phyloP scores from a whole-genome alignment of 2,888 invertebrate genomes.

The Caenorhabditis sp. region DNA sequence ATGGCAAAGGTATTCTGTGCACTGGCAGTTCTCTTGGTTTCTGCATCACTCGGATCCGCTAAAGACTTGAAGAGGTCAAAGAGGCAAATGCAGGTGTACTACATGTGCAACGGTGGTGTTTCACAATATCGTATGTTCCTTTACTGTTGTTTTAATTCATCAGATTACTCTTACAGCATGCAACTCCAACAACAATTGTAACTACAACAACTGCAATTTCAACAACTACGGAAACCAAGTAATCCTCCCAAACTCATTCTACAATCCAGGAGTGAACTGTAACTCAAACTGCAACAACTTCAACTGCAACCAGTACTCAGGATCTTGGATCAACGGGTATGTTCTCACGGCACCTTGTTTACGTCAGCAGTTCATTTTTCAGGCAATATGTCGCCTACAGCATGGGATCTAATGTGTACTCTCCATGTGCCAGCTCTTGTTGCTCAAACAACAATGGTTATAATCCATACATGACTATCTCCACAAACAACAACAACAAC shows the following conservation, averaged over 20 bases:
- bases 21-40: conserved; percentile 16
- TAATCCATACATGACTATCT: conserved; percentile 51
- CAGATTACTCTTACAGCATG: conserved; percentile 15
- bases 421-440: conserved; percentile 73
- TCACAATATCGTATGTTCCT: conserved; percentile 69
- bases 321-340: conserved; percentile 70
- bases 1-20: conserved; percentile 49
- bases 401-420: conserved; percentile 68
- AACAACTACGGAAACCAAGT: conserved; percentile 55
- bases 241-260: conserved; percentile 69
- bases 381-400: conserved; percentile 74
- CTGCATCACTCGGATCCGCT: conserved; percentile 31
- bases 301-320: conserved; percentile 73
- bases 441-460: conserved; percentile 64
- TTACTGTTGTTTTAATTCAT: not conserved
- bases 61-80: conserved; percentile 71
- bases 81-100: conserved; percentile 69
- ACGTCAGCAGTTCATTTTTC: conserved; percentile 14
- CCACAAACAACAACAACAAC: conserved; percentile 16
- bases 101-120: conserved; percentile 72
- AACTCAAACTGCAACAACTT: conserved; percentile 71
- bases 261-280: conserved; percentile 70
- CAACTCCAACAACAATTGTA: conserved; percentile 43
- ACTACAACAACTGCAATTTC: conserved; percentile 64
- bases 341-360: not conserved